Conservation (phyloP, 1,140 invertebrate species). For the Bradynema listronoti region DNA sequence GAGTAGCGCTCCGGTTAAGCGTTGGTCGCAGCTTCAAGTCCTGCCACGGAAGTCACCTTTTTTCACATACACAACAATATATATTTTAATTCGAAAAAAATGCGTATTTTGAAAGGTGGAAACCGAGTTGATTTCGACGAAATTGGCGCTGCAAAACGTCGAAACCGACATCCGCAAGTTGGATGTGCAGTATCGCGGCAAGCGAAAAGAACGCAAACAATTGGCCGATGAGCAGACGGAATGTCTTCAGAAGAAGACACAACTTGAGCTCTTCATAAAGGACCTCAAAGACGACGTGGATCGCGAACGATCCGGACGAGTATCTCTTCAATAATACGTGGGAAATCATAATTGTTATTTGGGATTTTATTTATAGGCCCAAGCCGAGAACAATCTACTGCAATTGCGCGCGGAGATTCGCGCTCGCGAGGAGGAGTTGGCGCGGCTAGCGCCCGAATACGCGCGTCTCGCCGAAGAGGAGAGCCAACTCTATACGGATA, state of each 20-base stretch:
- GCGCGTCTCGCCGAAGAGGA: slow-evolving; percentile 86
- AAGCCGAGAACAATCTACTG: slow-evolving; percentile 82
- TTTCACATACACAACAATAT: too few relatives aligned
- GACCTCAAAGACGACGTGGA: slow-evolving; percentile 90
- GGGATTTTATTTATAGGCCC: slow-evolving; percentile 65
- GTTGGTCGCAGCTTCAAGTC: too few relatives aligned
- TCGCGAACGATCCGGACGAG: slow-evolving; percentile 82
- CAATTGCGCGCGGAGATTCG: slow-evolving; percentile 79
- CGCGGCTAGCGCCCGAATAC: slow-evolving; percentile 80
- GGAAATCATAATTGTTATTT: background rate
- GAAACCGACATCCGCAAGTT: slow-evolving; percentile 69
- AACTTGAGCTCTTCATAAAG: slow-evolving; percentile 85
- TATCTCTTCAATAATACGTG: slow-evolving; percentile 1
- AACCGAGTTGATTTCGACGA: slow-evolving; percentile 53
- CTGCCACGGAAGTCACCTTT: too few relatives aligned
- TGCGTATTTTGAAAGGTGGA: too few relatives aligned
- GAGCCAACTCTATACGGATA: slow-evolving; percentile 67
- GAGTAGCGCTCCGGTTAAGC: too few relatives aligned
- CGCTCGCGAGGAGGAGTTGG: slow-evolving; percentile 78
- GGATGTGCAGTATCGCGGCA: slow-evolving; percentile 42
- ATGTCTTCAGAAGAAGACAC: slow-evolving; percentile 84
- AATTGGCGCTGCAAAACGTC: slow-evolving; percentile 77
- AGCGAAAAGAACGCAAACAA: slow-evolving; percentile 83
- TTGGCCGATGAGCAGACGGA: slow-evolving; percentile 86
- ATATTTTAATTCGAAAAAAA: too few relatives aligned